A percentile compares a stretch with the other conserved stretches of the same genome.
Evolutionary conservation across 1,140 invertebrate genomes (phyloP).

Genomic region (Thaumetopoea pityocampa): DNA sequence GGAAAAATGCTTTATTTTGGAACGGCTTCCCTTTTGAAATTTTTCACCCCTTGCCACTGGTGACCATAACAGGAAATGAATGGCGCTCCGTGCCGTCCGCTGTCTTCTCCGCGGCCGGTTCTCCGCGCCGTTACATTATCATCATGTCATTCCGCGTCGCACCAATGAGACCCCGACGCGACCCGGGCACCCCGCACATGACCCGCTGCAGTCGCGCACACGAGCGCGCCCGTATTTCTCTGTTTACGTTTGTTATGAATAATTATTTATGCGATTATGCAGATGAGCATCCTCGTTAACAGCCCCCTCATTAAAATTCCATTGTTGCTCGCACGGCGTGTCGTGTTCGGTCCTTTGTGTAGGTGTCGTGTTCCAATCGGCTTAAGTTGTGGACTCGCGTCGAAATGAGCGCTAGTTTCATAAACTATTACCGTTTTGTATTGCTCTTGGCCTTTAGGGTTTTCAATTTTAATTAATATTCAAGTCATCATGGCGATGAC

Average conservation of each 20-base stretch:
- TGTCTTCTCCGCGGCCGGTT: constrained; percentile 19
- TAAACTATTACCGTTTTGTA: no score
- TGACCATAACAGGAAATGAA: constrained; percentile 19
- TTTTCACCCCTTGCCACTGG: no score
- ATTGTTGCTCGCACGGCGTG: constrained; percentile 49
- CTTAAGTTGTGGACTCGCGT: no score
- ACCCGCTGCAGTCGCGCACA: constrained; percentile 15
- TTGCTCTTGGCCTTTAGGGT: no score
- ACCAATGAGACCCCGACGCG: constrained; percentile 16
- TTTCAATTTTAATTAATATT: no score
- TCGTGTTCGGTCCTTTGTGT: constrained; percentile 47
- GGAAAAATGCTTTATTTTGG: no score
- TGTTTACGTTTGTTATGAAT: constrained; percentile 54
- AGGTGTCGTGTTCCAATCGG: constrained; percentile 48
- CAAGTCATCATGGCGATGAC: no score
- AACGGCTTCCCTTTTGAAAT: no score
- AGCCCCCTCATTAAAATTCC: constrained; percentile 62
- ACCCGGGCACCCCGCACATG: constrained; percentile 19
- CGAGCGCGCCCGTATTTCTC: constrained; percentile 24
- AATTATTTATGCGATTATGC: constrained; percentile 63
- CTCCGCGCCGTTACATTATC: constrained; percentile 20
- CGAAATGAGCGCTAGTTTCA: no score
- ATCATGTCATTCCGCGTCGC: constrained; percentile 22
- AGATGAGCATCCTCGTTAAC: constrained; percentile 56
- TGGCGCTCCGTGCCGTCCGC: constrained; percentile 2